Percentiles rank a stretch among this genome's conserved stretches.
These are phyloP conservation scores for Fregetta grallaria DNA, from an alignment of 2,113 vertebrate genomes.

Conservation along the genomic window DNA sequence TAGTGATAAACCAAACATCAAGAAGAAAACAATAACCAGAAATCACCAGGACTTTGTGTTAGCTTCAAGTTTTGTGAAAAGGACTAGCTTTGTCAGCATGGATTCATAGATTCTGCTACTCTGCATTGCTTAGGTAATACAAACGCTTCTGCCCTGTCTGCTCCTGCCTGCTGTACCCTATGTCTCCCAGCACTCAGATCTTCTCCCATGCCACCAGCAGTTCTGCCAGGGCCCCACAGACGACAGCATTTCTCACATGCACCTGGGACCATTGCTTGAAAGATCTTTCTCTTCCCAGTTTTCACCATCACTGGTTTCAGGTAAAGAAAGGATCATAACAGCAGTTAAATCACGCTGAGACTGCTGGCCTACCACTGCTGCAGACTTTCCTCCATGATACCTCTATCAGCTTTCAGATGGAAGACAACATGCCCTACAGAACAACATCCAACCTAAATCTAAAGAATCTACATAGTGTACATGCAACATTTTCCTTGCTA, in stretches of 20 bases:
- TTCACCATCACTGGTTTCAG: not conserved
- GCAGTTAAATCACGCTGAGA: too few relatives aligned
- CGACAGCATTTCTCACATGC: not conserved
- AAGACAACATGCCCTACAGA: not conserved
- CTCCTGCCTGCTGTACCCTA: not conserved
- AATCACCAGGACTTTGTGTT: not conserved
- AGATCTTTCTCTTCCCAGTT: not conserved
- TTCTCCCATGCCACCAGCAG: not conserved
- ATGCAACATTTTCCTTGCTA: not conserved
- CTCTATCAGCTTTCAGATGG: not conserved
- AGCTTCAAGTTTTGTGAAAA: not conserved
- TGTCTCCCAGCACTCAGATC: not conserved
- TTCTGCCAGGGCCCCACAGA: too few relatives aligned
- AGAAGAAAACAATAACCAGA: not conserved
- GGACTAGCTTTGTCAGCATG: not conserved
- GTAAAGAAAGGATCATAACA: not conserved
- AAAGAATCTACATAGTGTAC: not conserved
- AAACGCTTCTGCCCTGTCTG: not conserved
- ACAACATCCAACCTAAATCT: not conserved
- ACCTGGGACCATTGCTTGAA: not conserved
- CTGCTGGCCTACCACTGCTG: too few relatives aligned
- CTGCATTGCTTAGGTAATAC: not conserved
- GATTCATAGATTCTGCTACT: not conserved
- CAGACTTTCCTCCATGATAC: not conserved
- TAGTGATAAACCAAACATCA: not conserved